Percentiles rank a stretch among this genome's conserved stretches.
Evolutionary conservation across 2,888 invertebrate genomes (phyloP).

Genomic region (Rhingia campestris): DNA sequence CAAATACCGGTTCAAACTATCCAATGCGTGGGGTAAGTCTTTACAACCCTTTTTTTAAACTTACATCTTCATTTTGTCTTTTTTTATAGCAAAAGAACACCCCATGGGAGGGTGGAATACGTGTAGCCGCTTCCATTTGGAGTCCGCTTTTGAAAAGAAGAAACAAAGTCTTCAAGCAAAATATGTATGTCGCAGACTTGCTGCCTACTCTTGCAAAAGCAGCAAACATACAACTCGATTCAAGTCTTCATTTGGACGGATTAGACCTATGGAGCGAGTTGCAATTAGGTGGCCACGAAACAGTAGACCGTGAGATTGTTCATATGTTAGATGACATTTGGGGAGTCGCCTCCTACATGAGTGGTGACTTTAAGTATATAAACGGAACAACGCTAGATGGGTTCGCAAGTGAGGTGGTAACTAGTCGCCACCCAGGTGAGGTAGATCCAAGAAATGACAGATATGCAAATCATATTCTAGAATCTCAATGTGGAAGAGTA

Average conservation of each 20-base stretch:
- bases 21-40: constrained; percentile 89
- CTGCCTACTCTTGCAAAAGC: constrained; percentile 87
- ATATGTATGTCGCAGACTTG: constrained; percentile 93
- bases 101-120: constrained; percentile 92
- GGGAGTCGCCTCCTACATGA: constrained; percentile 78
- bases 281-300: constrained; percentile 79
- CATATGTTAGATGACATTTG: constrained; percentile 88
- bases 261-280: constrained; percentile 88
- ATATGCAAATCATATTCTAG: constrained; percentile 77
- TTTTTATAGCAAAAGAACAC: constrained; percentile 87
- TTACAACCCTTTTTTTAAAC: not conserved
- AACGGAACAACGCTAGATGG: constrained; percentile 79
- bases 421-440: constrained; percentile 76
- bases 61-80: not conserved
- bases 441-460: constrained; percentile 77
- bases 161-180: constrained; percentile 85
- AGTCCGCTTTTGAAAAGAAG: constrained; percentile 85
- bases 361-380: constrained; percentile 79
- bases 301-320: constrained; percentile 86
- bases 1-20: constrained; percentile 91
- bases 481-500: constrained; percentile 75
- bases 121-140: constrained; percentile 90
- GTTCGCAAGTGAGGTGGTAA: constrained; percentile 76
- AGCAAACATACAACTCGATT: constrained; percentile 77
- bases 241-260: constrained; percentile 84